A percentile compares a stretch with the other conserved stretches of the same genome.
phyloP scores from a whole-genome alignment of 2,797 vertebrate species.

The Oreortyx pictus region DNA sequence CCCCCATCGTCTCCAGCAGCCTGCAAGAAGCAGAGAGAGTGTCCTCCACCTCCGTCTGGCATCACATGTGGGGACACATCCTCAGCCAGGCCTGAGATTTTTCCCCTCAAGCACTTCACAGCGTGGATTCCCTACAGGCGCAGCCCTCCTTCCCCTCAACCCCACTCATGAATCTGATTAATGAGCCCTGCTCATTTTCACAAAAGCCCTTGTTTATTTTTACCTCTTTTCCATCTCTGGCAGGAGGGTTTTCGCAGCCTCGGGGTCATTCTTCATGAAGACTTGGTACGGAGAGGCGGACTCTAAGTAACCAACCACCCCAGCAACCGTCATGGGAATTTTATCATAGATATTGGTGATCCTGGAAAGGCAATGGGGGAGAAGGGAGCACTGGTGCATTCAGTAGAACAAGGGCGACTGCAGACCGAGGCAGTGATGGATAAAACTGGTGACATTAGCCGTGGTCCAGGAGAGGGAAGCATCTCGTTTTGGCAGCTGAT shows the following conservation, averaged over 20 bases:
- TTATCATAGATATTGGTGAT: conserved; percentile 52
- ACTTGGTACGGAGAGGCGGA: conserved; percentile 74
- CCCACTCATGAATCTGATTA: background rate
- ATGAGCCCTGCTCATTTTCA: background rate
- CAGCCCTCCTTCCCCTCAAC: background rate
- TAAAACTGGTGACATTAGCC: background rate
- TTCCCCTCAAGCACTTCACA: background rate
- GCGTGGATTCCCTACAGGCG: background rate
- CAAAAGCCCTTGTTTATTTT: background rate
- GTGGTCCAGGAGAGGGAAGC: background rate
- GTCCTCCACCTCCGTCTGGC: background rate
- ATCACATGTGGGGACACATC: fast-evolving
- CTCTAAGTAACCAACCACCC: conserved; percentile 77
- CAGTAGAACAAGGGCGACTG: background rate
- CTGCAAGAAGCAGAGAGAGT: conserved; percentile 40
- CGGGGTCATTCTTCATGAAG: conserved; percentile 57
- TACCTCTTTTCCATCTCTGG: conserved; percentile 59
- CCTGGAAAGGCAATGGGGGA: conserved; percentile 9
- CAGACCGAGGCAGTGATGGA: background rate
- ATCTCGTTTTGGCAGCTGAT: background rate
- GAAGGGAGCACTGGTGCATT: background rate
- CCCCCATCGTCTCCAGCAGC: conserved; percentile 55
- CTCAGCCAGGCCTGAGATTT: background rate
- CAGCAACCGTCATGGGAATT: conserved; percentile 55
- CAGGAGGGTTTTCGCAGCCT: conserved; percentile 73